A percentile compares a stretch with the other conserved stretches of the same genome.
Evolutionary conservation across 1,140 invertebrate species (phyloP).

Genomic region (Nomia melanderi): DNA sequence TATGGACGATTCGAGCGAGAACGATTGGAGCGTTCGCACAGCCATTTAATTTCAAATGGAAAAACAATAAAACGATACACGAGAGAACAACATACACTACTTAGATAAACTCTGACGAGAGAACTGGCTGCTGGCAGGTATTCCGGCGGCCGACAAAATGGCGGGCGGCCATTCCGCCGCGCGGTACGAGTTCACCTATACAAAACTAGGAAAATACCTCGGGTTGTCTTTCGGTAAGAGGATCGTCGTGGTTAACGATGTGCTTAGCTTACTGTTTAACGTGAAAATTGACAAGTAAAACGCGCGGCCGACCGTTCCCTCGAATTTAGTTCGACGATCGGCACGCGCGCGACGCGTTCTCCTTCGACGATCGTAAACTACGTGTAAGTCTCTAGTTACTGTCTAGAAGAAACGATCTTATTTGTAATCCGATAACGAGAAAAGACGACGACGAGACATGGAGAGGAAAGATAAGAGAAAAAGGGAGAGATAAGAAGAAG

Average conservation of each 20-base stretch:
- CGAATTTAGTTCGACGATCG: neutral
- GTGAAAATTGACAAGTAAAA: neutral
- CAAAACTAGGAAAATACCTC: neutral
- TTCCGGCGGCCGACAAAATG: conserved; percentile 7
- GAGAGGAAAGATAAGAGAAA: conserved; percentile 3
- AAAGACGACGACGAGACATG: conserved; percentile 12
- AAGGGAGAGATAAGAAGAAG: neutral
- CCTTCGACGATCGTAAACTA: conserved; percentile 10
- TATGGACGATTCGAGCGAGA: conserved; percentile 64
- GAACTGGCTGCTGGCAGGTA: conserved; percentile 11
- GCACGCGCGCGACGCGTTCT: neutral
- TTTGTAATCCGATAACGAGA: neutral
- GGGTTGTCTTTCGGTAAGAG: neutral
- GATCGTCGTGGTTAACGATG: neutral
- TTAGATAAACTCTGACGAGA: conserved; percentile 32
- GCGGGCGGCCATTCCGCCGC: neutral
- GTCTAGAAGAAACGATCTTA: conserved; percentile 12
- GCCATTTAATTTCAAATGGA: conserved; percentile 43
- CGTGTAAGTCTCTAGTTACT: conserved; percentile 6
- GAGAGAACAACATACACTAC: conserved; percentile 50
- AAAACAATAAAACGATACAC: conserved; percentile 50
- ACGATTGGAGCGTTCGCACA: conserved; percentile 57
- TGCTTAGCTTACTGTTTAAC: neutral
- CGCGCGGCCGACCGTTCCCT: neutral
- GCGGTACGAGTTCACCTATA: neutral